These are phyloP conservation scores for Diploptera punctata DNA, from an alignment of 2,888 invertebrate genomes.

Conservation along the genomic window DNA sequence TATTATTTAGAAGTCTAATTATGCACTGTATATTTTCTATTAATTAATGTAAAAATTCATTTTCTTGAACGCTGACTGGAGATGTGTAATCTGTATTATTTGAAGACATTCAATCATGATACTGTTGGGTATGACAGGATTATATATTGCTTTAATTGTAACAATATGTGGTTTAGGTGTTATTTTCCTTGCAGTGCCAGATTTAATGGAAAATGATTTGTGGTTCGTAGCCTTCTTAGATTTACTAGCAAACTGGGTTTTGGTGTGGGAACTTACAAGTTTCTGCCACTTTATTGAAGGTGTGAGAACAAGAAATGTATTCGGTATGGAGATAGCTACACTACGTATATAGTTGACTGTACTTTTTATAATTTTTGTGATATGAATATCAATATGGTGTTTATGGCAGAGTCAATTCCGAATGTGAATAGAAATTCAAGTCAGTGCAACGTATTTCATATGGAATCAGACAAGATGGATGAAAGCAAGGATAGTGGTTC, in stretches of 20 bases:
- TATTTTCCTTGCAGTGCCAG: slow-evolving; percentile 39
- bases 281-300: slow-evolving; percentile 40
- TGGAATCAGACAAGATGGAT: background rate
- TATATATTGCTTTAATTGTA: slow-evolving; percentile 39
- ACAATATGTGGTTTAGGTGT: slow-evolving; percentile 39
- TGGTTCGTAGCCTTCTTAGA: slow-evolving; percentile 40
- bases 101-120: slow-evolving; percentile 23
- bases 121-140: slow-evolving; percentile 37
- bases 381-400: slow-evolving; percentile 29
- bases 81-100: too few relatives aligned
- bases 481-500: background rate
- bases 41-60: too few relatives aligned
- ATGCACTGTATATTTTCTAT: too few relatives aligned
- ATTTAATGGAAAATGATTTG: slow-evolving; percentile 40
- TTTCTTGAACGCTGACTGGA: too few relatives aligned
- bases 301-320: slow-evolving; percentile 35
- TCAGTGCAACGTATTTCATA: background rate
- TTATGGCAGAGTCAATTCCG: slow-evolving; percentile 5
- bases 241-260: slow-evolving; percentile 39
- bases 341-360: slow-evolving; percentile 26
- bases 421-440: background rate
- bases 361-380: background rate
- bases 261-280: slow-evolving; percentile 39
- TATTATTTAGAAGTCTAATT: too few relatives aligned
- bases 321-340: slow-evolving; percentile 37